Conservation (phyloP, 23 tunicate species). For the Halocynthia roretzi region DNA sequence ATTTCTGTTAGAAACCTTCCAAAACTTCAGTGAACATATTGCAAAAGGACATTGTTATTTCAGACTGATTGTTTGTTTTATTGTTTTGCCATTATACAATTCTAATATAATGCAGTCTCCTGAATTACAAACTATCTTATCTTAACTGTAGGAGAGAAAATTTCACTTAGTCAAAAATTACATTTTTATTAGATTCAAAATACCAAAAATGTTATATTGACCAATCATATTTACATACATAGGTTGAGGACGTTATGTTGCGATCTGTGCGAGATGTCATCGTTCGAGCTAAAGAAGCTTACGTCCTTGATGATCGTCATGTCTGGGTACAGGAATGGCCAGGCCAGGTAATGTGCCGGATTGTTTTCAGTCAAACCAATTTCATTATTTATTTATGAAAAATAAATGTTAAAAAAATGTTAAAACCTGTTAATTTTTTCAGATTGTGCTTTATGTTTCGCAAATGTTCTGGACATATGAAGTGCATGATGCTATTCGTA, state of each 20-base stretch:
- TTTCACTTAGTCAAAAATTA: no score
- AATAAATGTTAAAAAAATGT: background rate
- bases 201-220: no score
- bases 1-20: no score
- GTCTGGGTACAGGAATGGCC: conserved; percentile 97
- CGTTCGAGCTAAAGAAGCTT: conserved; percentile 79
- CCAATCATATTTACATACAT: background rate
- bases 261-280: conserved; percentile 91
- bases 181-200: no score
- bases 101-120: no score
- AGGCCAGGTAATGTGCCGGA: conserved; percentile 52
- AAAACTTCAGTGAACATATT: no score
- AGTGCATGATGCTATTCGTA: conserved; percentile 73
- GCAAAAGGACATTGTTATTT: no score
- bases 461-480: conserved; percentile 97
- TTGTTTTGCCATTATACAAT: no score
- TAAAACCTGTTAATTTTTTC: background rate
- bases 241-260: conserved; percentile 95
- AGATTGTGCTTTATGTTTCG: conserved; percentile 85
- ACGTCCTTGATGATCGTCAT: conserved; percentile 54
- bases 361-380: background rate
- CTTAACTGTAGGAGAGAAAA: no score
- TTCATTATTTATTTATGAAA: background rate
- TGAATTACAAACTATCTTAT: no score
- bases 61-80: no score